Base-by-base conservation (phyloP, 2,888 invertebrate species). In the Volucella zonaria region DNA sequence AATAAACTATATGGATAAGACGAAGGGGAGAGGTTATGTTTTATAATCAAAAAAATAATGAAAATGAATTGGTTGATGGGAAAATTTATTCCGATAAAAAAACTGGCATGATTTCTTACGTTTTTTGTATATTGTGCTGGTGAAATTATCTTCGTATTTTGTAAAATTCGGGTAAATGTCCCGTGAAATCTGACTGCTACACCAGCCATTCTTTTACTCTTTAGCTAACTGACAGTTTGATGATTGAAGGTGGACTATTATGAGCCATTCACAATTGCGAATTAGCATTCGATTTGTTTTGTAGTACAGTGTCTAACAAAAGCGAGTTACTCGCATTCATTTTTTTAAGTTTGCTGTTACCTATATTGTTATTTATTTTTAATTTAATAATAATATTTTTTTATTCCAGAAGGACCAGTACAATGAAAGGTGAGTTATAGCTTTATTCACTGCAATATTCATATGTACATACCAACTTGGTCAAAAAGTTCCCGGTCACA, bases 161-260 rank as follows among this genome's bases (percentile, higher is more conserved):
- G 14, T 11, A 68, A 3, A 73, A 82, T 52, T 74, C 74, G 74
- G 8, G 74, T 74, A 68, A 82, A 82, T 70, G 70, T n/a, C 23
- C 4, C n/a, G 8, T 79, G 74, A 1, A 82, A 8, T 11, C 64
- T 56, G 1, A 12, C 14, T 42, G 78, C 18, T 14, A 52, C 8
- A 9, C 62, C 62, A 56, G 82, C 74, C 82, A 82, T 82, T 47
- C 15, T 56, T 75, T 67, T 68, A 43, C 49, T 58, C 43, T 45
- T 64, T 64, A 2, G 49, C 52, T 68, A 12, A 23, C 18, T 81
- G 81, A 81, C 81, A 81, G 76, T 62, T 43, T 31, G 11, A n/a
- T 12, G 14, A 1, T 8, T 42, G 23, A 71, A 23, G 49, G 38
- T 51, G 18, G 23, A 42, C 10, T 10, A 14, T 11, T 61, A 42